A percentile compares a stretch with the other conserved stretches of the same genome.
Evolutionary conservation across 2,888 invertebrate species (phyloP).

Genomic region (Drosophila sordidula): DNA sequence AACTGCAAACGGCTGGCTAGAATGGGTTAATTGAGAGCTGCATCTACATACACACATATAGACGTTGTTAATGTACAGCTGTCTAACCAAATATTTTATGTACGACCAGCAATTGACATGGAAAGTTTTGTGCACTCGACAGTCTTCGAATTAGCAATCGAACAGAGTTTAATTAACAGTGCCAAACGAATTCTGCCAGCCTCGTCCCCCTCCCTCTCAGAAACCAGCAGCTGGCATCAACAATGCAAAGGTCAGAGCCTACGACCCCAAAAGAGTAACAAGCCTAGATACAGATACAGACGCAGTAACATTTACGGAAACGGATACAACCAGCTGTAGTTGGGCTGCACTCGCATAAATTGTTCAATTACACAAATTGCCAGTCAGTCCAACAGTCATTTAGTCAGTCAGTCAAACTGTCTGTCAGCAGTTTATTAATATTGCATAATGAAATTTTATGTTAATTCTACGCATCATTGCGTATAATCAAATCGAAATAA

Average conservation of each 20-base stretch:
- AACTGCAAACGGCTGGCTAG: conserved; percentile 56
- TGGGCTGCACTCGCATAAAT: conserved; percentile 37
- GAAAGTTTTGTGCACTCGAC: conserved; percentile 55
- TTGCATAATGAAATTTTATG: conserved; percentile 84
- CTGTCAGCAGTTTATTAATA: conserved; percentile 76
- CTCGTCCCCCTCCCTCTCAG: not conserved
- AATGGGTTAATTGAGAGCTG: conserved; percentile 46
- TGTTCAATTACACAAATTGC: conserved; percentile 75
- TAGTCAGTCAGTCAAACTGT: conserved; percentile 36
- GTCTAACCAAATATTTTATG: conserved; percentile 58
- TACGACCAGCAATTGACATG: conserved; percentile 34
- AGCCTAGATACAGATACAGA: not conserved
- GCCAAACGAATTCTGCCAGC: conserved; percentile 35
- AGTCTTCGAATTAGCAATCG: conserved; percentile 48
- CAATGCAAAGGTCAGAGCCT: conserved; percentile 12
- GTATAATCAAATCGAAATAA: conserved; percentile 84
- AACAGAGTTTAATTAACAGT: conserved; percentile 71
- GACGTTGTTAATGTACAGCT: conserved; percentile 51
- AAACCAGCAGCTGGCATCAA: conserved; percentile 22
- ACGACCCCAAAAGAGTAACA: conserved; percentile 4
- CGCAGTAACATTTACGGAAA: not conserved
- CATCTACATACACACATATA: not conserved
- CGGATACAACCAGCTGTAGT: conserved; percentile 4
- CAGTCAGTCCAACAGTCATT: conserved; percentile 45
- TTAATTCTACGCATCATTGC: conserved; percentile 85